phyloP scores from a whole-genome alignment of 2,113 vertebrate genomes.

The Ameiurus melas region DNA sequence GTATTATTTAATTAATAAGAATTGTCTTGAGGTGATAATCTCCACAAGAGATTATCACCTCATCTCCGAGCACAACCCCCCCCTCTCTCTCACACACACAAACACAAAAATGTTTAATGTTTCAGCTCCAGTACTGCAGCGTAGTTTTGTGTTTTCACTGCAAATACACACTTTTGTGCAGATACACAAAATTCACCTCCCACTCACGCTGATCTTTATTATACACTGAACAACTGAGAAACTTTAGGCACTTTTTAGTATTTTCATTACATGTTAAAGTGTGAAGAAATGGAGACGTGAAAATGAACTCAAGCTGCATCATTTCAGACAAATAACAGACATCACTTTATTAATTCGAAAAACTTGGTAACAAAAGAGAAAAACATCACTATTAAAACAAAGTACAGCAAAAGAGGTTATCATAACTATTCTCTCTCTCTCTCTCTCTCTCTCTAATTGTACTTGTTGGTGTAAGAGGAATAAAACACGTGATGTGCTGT shows the following conservation, averaged over 20 bases:
- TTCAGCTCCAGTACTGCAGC: neutral
- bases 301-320: neutral
- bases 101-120: neutral
- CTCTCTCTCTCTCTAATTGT: no score
- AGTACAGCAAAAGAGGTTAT: conserved; percentile 54
- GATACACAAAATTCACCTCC: no score
- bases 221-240: no score
- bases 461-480: neutral
- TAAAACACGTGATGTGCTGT: neutral
- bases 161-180: neutral
- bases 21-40: no score
- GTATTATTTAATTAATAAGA: neutral
- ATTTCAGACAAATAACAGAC: conserved; percentile 42
- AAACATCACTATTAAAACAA: conserved; percentile 40
- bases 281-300: neutral
- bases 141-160: neutral
- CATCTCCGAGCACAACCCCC: neutral
- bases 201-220: no score
- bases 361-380: conserved; percentile 42
- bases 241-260: no score
- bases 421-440: conserved; percentile 12
- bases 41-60: neutral
- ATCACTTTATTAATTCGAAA: conserved; percentile 52
- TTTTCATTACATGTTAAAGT: neutral
- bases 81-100: neutral